Evolutionary conservation across 2,888 invertebrate species (phyloP), one percentile per base, ranked within the genome.

Genomic region (Anorthoa munda): DNA sequence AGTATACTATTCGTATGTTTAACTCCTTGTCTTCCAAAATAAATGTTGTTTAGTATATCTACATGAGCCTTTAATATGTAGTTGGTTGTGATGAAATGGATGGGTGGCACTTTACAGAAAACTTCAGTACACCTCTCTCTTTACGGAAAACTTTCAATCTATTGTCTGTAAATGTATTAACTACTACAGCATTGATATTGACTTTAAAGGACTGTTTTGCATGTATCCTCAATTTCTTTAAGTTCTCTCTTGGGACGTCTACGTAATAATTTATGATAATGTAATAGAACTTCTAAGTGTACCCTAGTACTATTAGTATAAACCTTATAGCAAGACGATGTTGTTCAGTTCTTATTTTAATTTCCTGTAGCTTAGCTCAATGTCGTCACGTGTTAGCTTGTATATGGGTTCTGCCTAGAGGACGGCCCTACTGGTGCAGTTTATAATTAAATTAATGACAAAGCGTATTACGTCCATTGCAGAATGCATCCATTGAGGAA

Each of bases 21-120:
- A 91, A 89, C 90, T 91, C 86, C 87, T 89, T 93, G 93, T 95
- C 96, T 96, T 96, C 96, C 96, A 96, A 96, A 96, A 96, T 96
- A 96, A 96, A 96, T 96, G 96, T 94, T 94, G 88, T 93, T 91
- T 92, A 93, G 91, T 93, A 91, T 93, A 92, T 93, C 89, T 92
- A 90, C 85, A 82, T 89, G 82, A 87, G 89, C 88, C 89, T 91
- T 87, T 90, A 87, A 86, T 89, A 90, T 89, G 91, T 94, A 94
- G 93, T 85, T 89, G 86, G 84, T 88, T 90, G 87, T 87, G 82
- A 87, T 89, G 73, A 86, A 87, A 77, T 88, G 90, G 89, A 90
- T 88, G 87, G 92, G 91, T 92, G 86, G 91, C 91, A 91, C 91
- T 87, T 84, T 85, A 84, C 77, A 79, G 82, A 85, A 81, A 81